Evolutionary conservation across 37 sponge, comb jelly and placozoan genomes (phyloP), one percentile per base, ranked within the genome.

Genomic region (Spongilla lacustris): DNA sequence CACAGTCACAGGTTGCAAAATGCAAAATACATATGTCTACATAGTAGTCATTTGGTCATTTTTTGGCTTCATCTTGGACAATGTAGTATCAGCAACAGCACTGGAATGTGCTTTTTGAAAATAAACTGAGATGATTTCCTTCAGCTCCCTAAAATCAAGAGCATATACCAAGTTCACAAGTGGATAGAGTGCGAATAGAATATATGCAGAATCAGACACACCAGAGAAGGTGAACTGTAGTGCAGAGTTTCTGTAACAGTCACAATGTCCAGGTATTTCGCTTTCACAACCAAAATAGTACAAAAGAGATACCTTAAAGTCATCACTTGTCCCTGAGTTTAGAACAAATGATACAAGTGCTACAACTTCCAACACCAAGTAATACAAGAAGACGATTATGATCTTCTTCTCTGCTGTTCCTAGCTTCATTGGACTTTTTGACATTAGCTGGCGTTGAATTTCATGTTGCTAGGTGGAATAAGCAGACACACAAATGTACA

Each of bases 391-490:
- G n/a, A 87, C 37, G 24, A 87, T 67, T 0, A 87, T 30, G 50
- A 87, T 71, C 36, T 87, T 87, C 29, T 68, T 81, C 30, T 87
- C 88, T 66, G 82, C 88, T 2, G 70, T 75, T 4, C 75, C 29
- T 31, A 87, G 27, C 75, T 74, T 74, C 30, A 73, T n/a, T 35
- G 31, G 19, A 19, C 46, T 2, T 41, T 83, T 73, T 17, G 34
- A 49, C 24, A 31, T 24, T 28, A 0, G 73, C 66, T 17, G 48
- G 26, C 10, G 38, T 50, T 49, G 30, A 19, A 83, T 32, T 38
- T 66, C 67, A 74, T 83, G 48, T 38, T 73, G 74, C 84, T 83
- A 49, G 10, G 12, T 6, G 6, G 58, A 58, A 58, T 17, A 58
- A 58, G 14, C 14, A 17, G 4, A 58, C 58, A 58, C 19, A 58